Conservation (phyloP, 2,888 invertebrate species). For the Nasonovia ribisnigri region DNA sequence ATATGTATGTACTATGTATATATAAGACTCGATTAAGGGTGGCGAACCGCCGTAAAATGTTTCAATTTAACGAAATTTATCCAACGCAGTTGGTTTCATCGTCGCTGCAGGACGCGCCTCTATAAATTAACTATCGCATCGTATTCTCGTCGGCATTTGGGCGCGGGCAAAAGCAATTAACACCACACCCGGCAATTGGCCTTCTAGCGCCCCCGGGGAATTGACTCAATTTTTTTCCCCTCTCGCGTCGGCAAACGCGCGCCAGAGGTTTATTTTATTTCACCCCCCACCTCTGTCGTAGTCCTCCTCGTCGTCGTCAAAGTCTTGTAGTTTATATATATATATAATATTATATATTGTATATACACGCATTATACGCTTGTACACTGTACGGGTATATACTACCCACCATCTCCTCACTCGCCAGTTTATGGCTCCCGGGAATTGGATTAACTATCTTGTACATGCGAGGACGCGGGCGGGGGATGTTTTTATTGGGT, state of each 20-base stretch:
- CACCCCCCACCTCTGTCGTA: not conserved
- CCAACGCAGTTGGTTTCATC: not conserved
- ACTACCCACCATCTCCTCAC: not conserved
- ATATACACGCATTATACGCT: not conserved
- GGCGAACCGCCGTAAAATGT: slow-evolving; percentile 40
- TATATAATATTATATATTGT: not conserved
- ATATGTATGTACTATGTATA: not conserved
- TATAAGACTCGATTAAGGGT: slow-evolving; percentile 2
- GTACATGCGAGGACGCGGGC: not conserved
- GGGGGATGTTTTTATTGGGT: slow-evolving; percentile 60
- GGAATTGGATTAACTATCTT: slow-evolving; percentile 61
- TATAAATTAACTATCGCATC: slow-evolving; percentile 21
- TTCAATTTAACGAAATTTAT: slow-evolving; percentile 51
- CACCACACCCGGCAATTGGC: slow-evolving; percentile 52
- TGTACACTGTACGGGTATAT: not conserved
- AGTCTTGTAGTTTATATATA: slow-evolving; percentile 27
- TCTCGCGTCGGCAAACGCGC: not conserved
- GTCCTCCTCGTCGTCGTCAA: not conserved
- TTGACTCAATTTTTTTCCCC: slow-evolving; percentile 8
- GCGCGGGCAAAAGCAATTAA: slow-evolving; percentile 59
- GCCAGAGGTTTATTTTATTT: slow-evolving; percentile 43
- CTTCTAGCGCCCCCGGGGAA: slow-evolving; percentile 30
- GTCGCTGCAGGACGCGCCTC: not conserved
- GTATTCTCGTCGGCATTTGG: slow-evolving; percentile 40
- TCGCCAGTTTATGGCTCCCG: slow-evolving; percentile 35